Evolutionary conservation across 1,140 invertebrate genomes (phyloP), one percentile per base, ranked within the genome.

Genomic region (Caerostris darwini): DNA sequence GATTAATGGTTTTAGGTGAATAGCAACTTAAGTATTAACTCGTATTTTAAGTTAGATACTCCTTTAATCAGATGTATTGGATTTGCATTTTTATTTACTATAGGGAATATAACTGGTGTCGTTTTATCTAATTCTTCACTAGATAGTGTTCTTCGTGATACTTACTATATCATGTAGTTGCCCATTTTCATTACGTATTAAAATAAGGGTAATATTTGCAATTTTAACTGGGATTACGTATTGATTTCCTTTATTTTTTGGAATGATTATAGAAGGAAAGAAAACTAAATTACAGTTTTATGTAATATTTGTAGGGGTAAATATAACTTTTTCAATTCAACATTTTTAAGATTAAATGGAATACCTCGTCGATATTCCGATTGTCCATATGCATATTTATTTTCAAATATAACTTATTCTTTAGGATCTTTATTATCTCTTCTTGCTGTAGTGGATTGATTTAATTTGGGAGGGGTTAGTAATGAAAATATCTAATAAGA

Each of bases 241-340:
- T 95, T 98, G 97, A 97, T 97, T 96, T 82, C 96, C 97, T 34
- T 95, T 97, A 96, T 96, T 98, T 96, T 97, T 96, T 92, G 97
- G 97, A 85, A 93, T 97, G 94, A 95, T 94, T 71, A 81, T 97
- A 96, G 97, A 97, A 96, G 85, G 90, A 83, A 88, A 50, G 3
- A 95, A 93, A 92, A 77, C 95, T 86, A 97, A 95, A 57, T 92
- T 95, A 87, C 95, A 96, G 92, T 96, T 95, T 96, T 96, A 96
- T 96, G 96, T 96, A 96, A 97, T 97, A 96, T 97, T 97, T 96
- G 95, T 97, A 95, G 97, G 97, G 93, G 97, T 97, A 95, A 97
- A 98, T 96, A 95, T 97, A 96, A 97, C 97, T n/a, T 98, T 98
- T 96, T 98, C 67, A 97, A 97, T 50, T 97, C 97, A 96, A 97